Evolutionary conservation across 2,797 vertebrate genomes (phyloP), one percentile per base, ranked within the genome.

Genomic region (Trachurus trachurus): DNA sequence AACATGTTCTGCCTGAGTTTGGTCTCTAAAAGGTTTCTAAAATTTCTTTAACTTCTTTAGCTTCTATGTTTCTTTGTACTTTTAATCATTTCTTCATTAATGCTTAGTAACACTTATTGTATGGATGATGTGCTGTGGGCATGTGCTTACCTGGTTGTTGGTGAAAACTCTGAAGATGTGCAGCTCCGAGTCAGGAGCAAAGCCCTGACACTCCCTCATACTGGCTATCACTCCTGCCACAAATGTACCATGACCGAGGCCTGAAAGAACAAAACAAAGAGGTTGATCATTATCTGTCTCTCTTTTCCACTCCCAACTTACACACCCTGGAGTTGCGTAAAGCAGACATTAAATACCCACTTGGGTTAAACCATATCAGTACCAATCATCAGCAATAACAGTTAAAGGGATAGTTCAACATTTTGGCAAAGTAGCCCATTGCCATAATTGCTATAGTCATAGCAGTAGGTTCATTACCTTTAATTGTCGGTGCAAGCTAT

Each of bases 161-260:
- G 98, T 99, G 88, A 99, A 99, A 68, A 99, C 98, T 89, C 98
- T 96, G 94, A 99, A 99, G 91, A 99, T 99, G 91, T 99, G 98
- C 61, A 99, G 96, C 78, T 99, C 98, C 2, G 98, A 98, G 86
- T 99, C 98, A 0, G 98, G 98, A 73, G 98, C 98, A 83, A 99
- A 99, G 11, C 98, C 98, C 79, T 99, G 98, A 94, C 98, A 99
- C 87, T 99, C 98, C 86, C 98, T 96, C 98, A 99, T 99, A 83
- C 98, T 99, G 84, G 98, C 98, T 59, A 99, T 99, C 59, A 99
- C 98, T 31, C 98, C 98, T n/a, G 98, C 98, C 21, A 99, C 98
- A 54, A 99, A 99, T 0, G 98, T 99, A 7, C 98, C 98, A 3
- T 99, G 98, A 72, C 98, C 98, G 88, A 99, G 93, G 49, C 98